Evolutionary conservation across 2,113 vertebrate species (phyloP).

Genomic region (Anhinga rufa): DNA sequence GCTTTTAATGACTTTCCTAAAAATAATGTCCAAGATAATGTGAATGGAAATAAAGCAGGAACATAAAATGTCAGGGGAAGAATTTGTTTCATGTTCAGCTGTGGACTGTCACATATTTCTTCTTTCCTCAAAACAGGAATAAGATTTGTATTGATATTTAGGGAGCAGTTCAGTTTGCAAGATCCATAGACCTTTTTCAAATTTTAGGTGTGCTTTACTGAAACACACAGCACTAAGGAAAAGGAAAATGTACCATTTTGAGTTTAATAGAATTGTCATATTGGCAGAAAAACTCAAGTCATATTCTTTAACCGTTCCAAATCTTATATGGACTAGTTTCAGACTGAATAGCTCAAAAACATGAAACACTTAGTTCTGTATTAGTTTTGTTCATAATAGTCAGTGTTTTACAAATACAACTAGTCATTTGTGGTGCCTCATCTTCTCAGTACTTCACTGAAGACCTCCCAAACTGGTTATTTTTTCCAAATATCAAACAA

Average conservation of each 20-base stretch:
- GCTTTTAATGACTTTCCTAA: slow-evolving; percentile 23
- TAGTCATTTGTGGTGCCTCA: not conserved
- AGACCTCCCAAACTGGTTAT: not conserved
- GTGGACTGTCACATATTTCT: not conserved
- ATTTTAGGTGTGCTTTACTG: not conserved
- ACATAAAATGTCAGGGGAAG: not conserved
- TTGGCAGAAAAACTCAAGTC: not conserved
- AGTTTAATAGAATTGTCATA: not conserved
- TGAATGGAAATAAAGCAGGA: not conserved
- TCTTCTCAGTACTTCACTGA: not conserved
- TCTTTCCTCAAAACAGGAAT: not conserved
- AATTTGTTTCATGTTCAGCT: not conserved
- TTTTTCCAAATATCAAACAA: not conserved
- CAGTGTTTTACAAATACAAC: not conserved
- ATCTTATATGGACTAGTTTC: not conserved
- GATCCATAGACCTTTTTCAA: not conserved
- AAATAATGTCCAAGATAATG: not conserved
- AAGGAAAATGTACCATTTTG: not conserved
- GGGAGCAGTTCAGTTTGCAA: not conserved
- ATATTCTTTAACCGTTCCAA: not conserved
- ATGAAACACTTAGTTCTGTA: not conserved
- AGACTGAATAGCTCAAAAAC: not conserved
- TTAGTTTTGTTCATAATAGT: not conserved
- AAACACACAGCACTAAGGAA: not conserved
- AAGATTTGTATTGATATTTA: not conserved